These are phyloP conservation scores for Diplolepis rosae DNA, from an alignment of 2,888 invertebrate species.

Conservation along the genomic window DNA sequence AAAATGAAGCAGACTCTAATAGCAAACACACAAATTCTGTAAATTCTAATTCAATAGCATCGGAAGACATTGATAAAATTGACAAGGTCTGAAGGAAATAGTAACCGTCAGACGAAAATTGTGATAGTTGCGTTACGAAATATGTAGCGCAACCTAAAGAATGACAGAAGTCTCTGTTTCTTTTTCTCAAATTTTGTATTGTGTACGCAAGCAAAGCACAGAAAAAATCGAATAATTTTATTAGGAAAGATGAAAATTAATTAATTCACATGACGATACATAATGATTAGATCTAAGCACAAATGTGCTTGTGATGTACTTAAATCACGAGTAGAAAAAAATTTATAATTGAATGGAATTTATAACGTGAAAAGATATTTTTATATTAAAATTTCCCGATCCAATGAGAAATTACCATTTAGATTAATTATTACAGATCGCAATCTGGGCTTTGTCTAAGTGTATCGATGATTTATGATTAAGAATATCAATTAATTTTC, in stretches of 20 bases:
- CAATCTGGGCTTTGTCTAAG: not conserved
- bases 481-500: not conserved
- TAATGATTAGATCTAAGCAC: not conserved
- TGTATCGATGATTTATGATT: not conserved
- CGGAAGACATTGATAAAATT: constrained; percentile 59
- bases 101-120: constrained; percentile 52
- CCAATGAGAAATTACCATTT: not conserved
- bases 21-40: constrained; percentile 49
- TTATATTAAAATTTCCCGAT: not conserved
- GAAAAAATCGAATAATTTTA: not conserved
- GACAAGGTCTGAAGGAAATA: constrained; percentile 59
- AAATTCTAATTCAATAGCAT: constrained; percentile 37
- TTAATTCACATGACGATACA: not conserved
- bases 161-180: constrained; percentile 45
- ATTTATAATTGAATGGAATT: not conserved
- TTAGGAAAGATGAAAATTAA: not conserved
- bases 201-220: constrained; percentile 35
- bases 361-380: not conserved
- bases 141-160: constrained; percentile 58
- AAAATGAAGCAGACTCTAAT: constrained; percentile 59
- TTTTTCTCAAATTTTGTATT: constrained; percentile 34
- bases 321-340: constrained; percentile 37
- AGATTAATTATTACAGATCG: not conserved
- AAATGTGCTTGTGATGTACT: constrained; percentile 35
- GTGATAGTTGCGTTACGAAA: constrained; percentile 68